Evolutionary conservation across 2,888 invertebrate species (phyloP).

Genomic region (Siphlonurus alternatus): DNA sequence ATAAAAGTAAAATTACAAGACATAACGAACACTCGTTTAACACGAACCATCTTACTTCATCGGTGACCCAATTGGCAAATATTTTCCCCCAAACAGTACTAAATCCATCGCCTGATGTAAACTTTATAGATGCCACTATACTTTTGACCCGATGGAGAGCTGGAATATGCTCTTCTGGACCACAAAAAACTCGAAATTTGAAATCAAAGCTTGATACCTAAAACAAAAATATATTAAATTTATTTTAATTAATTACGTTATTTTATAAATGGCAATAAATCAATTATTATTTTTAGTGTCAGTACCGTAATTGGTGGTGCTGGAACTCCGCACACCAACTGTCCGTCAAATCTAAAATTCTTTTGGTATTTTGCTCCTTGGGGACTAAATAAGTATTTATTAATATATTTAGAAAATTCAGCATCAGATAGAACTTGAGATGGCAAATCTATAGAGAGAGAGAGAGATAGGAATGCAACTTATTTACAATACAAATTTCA

Average conservation of each 20-base stretch:
- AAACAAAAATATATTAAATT: conserved; percentile 14
- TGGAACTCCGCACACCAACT: conserved; percentile 42
- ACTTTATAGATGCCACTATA: conserved; percentile 36
- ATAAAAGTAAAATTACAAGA: conserved; percentile 4
- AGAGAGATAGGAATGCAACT: no score
- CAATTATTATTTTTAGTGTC: not conserved
- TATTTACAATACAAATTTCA: no score
- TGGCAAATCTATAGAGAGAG: conserved; percentile 16
- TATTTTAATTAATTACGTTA: no score
- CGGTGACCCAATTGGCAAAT: conserved; percentile 60
- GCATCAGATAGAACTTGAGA: conserved; percentile 26
- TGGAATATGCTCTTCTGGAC: conserved; percentile 49
- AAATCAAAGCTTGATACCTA: conserved; percentile 44
- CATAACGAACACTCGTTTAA: conserved; percentile 5
- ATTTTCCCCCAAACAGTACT: conserved; percentile 52
- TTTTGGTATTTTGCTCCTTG: conserved; percentile 48
- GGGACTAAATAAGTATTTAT: conserved; percentile 51
- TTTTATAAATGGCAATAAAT: not conserved
- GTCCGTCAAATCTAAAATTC: conserved; percentile 43
- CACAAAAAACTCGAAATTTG: conserved; percentile 32
- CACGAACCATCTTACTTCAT: conserved; percentile 35
- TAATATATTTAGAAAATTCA: conserved; percentile 43
- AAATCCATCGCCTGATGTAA: conserved; percentile 42
- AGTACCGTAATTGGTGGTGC: conserved; percentile 36
- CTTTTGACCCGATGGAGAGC: conserved; percentile 49